These are phyloP conservation scores for Pagrus major DNA, from an alignment of 2,113 vertebrate genomes.

Conservation along the genomic window DNA sequence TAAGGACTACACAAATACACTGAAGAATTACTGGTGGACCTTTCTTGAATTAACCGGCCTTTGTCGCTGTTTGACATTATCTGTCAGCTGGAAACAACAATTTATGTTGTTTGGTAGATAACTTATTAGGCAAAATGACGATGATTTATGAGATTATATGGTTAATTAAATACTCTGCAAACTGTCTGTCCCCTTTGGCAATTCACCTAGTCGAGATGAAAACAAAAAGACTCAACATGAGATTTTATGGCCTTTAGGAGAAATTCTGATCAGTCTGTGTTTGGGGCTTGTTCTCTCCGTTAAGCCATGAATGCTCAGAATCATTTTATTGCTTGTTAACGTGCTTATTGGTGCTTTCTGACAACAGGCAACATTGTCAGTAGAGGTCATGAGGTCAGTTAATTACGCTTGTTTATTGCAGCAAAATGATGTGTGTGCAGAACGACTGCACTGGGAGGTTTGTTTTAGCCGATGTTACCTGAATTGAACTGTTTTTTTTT, in stretches of 20 bases:
- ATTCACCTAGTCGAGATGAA: slow-evolving; percentile 26
- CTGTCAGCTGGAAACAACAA: slow-evolving; percentile 38
- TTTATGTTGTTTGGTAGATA: slow-evolving; percentile 60
- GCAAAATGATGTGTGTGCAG: slow-evolving; percentile 32
- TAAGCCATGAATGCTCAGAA: slow-evolving; percentile 33
- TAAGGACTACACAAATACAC: slow-evolving; percentile 18
- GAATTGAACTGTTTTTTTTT: slow-evolving; percentile 8
- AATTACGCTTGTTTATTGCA: slow-evolving; percentile 75
- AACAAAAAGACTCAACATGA: slow-evolving; percentile 6
- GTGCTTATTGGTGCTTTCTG: slow-evolving; percentile 63
- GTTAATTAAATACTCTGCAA: slow-evolving; percentile 62
- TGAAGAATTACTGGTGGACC: slow-evolving; percentile 18
- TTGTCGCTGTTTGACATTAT: slow-evolving; percentile 47
- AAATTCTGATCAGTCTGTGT: slow-evolving; percentile 3
- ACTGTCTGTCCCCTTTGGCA: slow-evolving; percentile 37
- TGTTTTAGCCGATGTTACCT: slow-evolving; percentile 25
- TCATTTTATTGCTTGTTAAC: slow-evolving; percentile 68
- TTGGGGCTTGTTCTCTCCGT: slow-evolving; percentile 1
- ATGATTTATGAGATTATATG: slow-evolving; percentile 69
- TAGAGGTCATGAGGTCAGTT: slow-evolving; percentile 81
- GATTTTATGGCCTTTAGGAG: background rate
- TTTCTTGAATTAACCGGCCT: slow-evolving; percentile 9
- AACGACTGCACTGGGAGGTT: slow-evolving; percentile 25
- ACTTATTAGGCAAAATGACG: slow-evolving; percentile 55
- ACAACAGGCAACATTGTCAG: slow-evolving; percentile 74